These are phyloP conservation scores for Dryoscopus gambensis DNA, from an alignment of 2,113 vertebrate species.

Conservation along the genomic window DNA sequence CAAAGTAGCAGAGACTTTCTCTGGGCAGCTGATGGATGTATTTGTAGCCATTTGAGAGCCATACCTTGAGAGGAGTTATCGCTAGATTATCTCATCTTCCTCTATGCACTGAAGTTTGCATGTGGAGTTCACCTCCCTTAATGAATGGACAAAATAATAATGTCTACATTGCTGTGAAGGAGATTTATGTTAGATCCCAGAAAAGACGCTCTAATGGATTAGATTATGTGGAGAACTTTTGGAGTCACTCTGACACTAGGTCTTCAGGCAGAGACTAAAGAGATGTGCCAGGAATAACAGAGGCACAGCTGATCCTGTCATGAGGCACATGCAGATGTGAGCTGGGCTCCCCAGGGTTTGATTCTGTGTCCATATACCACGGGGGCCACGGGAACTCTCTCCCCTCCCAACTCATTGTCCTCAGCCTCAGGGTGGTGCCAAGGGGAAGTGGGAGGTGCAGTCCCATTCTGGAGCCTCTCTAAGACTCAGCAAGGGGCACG, in stretches of 20 bases:
- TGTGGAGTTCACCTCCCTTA: not conserved
- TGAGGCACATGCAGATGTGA: not conserved
- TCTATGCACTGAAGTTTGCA: not conserved
- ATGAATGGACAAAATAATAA: not conserved
- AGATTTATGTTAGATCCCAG: not conserved
- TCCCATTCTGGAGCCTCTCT: not conserved
- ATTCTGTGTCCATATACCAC: rapidly evolving
- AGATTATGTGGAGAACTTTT: not conserved
- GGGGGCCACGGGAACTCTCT: rapidly evolving
- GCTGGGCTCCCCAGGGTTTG: not conserved
- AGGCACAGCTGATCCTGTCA: not conserved
- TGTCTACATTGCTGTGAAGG: not conserved
- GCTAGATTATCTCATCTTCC: not conserved
- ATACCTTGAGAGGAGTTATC: not conserved
- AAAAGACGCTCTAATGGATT: not conserved
- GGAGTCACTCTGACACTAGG: not conserved
- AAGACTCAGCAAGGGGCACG: rapidly evolving
- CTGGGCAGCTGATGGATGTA: not conserved
- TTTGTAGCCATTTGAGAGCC: not conserved
- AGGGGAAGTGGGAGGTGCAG: not conserved
- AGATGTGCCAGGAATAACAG: not conserved
- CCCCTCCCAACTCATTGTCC: not conserved
- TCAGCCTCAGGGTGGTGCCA: not conserved
- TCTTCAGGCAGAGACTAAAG: not conserved
- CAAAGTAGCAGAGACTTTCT: not conserved